Percentiles rank a stretch among this genome's conserved stretches.
Evolutionary conservation across 2,113 vertebrate genomes (phyloP).

Genomic region (Typhlomys cinereus): DNA sequence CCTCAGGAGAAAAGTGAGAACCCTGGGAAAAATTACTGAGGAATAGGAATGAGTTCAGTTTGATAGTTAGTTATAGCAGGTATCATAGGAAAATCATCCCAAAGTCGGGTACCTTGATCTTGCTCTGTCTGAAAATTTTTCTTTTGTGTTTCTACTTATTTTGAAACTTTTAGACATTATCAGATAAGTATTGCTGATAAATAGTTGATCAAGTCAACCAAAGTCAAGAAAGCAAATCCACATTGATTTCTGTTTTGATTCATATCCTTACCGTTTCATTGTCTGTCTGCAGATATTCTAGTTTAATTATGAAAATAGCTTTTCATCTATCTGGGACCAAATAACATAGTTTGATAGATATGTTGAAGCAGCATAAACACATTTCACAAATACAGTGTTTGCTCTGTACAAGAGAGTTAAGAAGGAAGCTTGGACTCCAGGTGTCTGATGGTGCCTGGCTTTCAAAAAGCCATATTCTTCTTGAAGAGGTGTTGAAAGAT

Average conservation of each 20-base stretch:
- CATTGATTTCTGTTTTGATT: conserved; percentile 48
- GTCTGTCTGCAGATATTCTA: conserved; percentile 32
- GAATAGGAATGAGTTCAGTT: not conserved
- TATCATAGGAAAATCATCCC: conserved; percentile 29
- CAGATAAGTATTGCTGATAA: not conserved
- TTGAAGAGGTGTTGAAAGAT: conserved; percentile 75
- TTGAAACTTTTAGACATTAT: conserved; percentile 42
- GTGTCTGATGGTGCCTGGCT: conserved; percentile 57
- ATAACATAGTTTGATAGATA: conserved; percentile 43
- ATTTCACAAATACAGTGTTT: conserved; percentile 30
- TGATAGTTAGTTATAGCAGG: not conserved
- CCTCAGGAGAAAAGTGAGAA: not conserved
- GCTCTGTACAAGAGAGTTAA: conserved; percentile 59
- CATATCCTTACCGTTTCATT: conserved; percentile 13
- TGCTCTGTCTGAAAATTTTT: conserved; percentile 38
- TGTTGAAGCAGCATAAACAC: not conserved
- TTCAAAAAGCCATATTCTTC: conserved; percentile 71
- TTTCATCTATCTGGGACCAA: conserved; percentile 6
- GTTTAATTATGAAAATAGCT: conserved; percentile 43
- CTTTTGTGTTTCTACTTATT: conserved; percentile 51
- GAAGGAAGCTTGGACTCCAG: conserved; percentile 64
- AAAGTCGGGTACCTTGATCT: not conserved
- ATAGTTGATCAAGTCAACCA: not conserved
- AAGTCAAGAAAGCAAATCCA: conserved; percentile 46
- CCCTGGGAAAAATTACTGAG: not conserved